Base-by-base conservation (phyloP, 2,888 invertebrate genomes). In the Drosophila anceps region DNA sequence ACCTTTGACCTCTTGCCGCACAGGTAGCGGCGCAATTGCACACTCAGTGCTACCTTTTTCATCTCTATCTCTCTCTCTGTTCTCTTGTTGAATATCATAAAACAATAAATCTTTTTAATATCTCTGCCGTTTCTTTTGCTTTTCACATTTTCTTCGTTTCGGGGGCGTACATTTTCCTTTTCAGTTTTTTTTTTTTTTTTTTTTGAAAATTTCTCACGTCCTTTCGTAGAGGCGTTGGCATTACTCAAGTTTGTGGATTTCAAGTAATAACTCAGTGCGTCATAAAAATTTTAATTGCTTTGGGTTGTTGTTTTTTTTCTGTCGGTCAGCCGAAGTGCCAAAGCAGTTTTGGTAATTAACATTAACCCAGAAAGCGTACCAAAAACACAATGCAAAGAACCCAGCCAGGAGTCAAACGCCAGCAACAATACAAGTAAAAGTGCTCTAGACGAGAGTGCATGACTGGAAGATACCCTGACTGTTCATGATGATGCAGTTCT, bases 231-330 rank as follows among this genome's bases (percentile, higher is more conserved):
- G 84, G 81, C 69, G 81, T 72, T 71, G 82, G 75, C 82, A 85
- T 85, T 89, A 89, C 85, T 88, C 88, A 90, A 86, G 88, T 85
- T 89, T 88, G 90, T 86, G 88, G 88, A 90, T 90, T 86, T 86
- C 73, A 81, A 83, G 89, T 86, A 88, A 87, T 87, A 90, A 90
- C 87, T 87, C 87, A 90, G 87, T 80, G 88, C 84, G 90, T 90
- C 89, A 87, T 90, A 87, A 87, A 90, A 90, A 88, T 84, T 90
- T 87, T 87, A 87, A 87, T 90, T 87, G 88, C 89, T 90, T 88
- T 90, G 86, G 88, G 86, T 70, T 50, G 33, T 50, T 50, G 86
- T 72, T 31, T 18, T 29, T n/a, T 31, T 50, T 82, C 74, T 63
- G 43, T 69, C 58, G 80, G 82, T 82, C 81, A 81, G 76, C 70